A percentile compares a stretch with the other conserved stretches of the same genome.
These are phyloP conservation scores for Yoshiicerus persimilis DNA, from an alignment of 1,140 invertebrate genomes.

Conservation along the genomic window DNA sequence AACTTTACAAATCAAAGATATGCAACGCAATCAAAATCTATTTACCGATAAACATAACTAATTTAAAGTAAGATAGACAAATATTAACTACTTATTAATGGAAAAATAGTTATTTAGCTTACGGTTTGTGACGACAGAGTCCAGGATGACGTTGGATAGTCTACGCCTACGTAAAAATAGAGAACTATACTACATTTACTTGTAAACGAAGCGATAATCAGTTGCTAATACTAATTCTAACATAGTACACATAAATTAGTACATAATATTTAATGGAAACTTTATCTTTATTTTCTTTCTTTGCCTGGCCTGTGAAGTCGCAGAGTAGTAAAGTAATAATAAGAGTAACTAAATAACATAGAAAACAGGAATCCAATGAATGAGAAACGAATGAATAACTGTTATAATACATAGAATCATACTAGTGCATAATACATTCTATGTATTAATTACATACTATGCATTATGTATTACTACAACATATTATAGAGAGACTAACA, in stretches of 20 bases:
- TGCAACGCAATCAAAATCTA: constrained; percentile 19
- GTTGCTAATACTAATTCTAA: not conserved
- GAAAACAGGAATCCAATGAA: not conserved
- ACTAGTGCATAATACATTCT: not conserved
- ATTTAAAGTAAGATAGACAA: not conserved
- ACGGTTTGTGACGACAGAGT: not conserved
- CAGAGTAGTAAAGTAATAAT: not conserved
- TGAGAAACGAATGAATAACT: not conserved
- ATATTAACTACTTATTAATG: not conserved
- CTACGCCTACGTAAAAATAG: not conserved
- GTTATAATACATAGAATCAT: not conserved
- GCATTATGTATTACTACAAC: not conserved
- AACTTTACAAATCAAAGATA: constrained; percentile 23
- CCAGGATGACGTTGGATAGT: not conserved
- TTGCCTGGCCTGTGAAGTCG: not conserved
- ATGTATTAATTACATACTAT: not conserved
- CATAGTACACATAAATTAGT: not conserved
- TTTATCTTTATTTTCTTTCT: not conserved
- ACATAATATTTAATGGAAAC: not conserved
- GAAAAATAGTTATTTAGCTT: constrained; percentile 12
- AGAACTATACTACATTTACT: constrained; percentile 5
- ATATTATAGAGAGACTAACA: not conserved
- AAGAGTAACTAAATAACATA: not conserved
- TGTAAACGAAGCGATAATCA: not conserved
- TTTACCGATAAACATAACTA: not conserved